These are phyloP conservation scores for Hydrophis major DNA, from an alignment of 2,797 vertebrate genomes.

Conservation along the genomic window DNA sequence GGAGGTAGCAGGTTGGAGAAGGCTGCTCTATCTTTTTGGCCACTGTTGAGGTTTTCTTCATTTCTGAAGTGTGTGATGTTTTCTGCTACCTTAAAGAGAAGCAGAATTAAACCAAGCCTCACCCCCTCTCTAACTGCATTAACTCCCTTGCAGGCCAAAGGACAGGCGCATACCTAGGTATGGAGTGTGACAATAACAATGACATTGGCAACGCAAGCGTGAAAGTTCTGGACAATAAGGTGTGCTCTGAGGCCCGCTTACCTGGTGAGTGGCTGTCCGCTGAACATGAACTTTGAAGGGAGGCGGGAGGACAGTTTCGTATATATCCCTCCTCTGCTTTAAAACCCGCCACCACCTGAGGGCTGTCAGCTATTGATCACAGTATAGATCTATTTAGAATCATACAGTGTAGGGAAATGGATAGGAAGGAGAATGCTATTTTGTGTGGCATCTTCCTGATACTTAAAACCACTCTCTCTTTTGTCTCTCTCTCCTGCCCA, in stretches of 20 bases:
- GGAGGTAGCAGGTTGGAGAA: slow-evolving; percentile 9
- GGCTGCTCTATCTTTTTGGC: background rate
- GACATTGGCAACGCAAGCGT: slow-evolving; percentile 91
- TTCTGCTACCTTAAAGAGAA: slow-evolving; percentile 15
- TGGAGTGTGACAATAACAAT: slow-evolving; percentile 99
- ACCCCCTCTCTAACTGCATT: slow-evolving; percentile 82
- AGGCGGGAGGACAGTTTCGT: slow-evolving; percentile 36
- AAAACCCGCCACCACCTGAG: background rate
- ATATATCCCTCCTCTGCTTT: slow-evolving; percentile 36
- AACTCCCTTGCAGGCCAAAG: slow-evolving; percentile 99
- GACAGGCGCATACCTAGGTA: slow-evolving; percentile 84
- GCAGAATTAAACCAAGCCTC: slow-evolving; percentile 43
- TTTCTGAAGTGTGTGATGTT: slow-evolving; percentile 46
- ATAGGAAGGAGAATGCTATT: background rate
- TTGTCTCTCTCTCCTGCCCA: background rate
- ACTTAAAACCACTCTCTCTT: background rate
- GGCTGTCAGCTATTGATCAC: background rate
- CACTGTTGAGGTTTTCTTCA: background rate
- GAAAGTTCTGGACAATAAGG: slow-evolving; percentile 98
- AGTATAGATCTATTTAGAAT: background rate
- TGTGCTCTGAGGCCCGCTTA: slow-evolving; percentile 94
- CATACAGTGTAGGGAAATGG: background rate
- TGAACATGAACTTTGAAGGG: slow-evolving; percentile 82
- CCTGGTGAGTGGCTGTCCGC: slow-evolving; percentile 97
- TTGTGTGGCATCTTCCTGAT: background rate